Base-by-base conservation (phyloP, 2,888 invertebrate genomes). In the Pandemis heparana region DNA sequence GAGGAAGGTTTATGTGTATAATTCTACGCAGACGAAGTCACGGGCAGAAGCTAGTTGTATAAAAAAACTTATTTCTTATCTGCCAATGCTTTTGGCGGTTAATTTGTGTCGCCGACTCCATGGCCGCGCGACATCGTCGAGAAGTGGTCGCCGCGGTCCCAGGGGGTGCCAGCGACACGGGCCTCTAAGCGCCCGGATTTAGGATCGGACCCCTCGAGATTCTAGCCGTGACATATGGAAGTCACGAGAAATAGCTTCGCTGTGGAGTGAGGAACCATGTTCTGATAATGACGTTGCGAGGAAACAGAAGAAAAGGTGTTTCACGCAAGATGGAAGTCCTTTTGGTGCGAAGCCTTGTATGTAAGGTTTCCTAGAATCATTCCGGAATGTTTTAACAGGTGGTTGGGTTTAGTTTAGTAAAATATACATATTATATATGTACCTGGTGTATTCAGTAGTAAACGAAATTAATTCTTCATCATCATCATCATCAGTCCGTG, bases 171-270 rank as follows among this genome's bases (percentile, higher is more conserved):
- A 18, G 63, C 68, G 68, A 68, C 72, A 72, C 16, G 63, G 63
- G 53, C 39, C 73, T 59, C 68, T 68, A 73, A 73, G 73, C 73
- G 68, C 61, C 46, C 59, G 73, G 68, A 69, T 73, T 68, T 72
- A 62, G 66, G 53, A 53, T 9, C n/a, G 18, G 64, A 51, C 64
- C 61, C 41, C 51, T 43, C 56, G 56, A 46, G 67, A 72, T 66
- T 60, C 18, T 5, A 9, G n/a, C 62, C 56, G 67, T 72, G 62
- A 72, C 72, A 56, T 56, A 68, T 68, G 62, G 56, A n/a, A 65
- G 64, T 48, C 64, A 38, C 64, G 18, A 46, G 14, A 23, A 46
- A 16, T 46, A 46, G 23, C 18, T 41, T 10, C 43, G 63, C 14
- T n/a, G 16, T n/a, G 60, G 38, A 38, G 62, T 12, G 56, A 56